Base-by-base conservation (phyloP, 2,797 vertebrate genomes). In the Pelodytes ibericus region DNA sequence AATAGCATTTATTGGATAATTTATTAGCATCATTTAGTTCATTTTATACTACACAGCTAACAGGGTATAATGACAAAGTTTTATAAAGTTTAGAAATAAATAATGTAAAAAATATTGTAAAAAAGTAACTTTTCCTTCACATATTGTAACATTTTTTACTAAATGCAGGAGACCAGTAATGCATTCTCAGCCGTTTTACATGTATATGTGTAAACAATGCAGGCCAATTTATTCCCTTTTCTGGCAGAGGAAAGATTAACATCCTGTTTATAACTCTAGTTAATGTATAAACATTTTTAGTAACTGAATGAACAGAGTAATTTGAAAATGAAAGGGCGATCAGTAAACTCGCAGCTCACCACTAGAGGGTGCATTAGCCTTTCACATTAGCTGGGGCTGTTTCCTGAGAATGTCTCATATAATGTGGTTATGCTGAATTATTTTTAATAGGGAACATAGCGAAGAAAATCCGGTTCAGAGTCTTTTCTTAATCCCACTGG, bases 401-500 rank as follows among this genome's bases (percentile, higher is more conserved):
- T 49, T 51, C 8, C 8, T 56, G 65, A 33, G 66, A 24, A 30
- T 30, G 31, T 65, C 31, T 31, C 27, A 58, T 61, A 60, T 59
- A 66, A 72, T 72, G 33, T 27, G 60, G 74, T 69, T 76, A 44
- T 27, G 67, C 67, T 33, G 53, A 33, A 44, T 71, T 71, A 71
- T 65, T 59, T 77, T 65, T 77, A 71, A 64, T 59, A 59, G 33
- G 51, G 69, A 66, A 71, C 26, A 60, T 27, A 60, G 75, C 39
- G 56, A 59, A 24, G 69, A 72, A 36, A 78, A 66, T 72, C 75
- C 53, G 20, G 30, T 72, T 60, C 66, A 8, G 51, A 78, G 75
- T 51, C 62, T 78, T 67, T 66, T 71, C 60, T 60, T 72, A 78
- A 72, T 78, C 62, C 62, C 29, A 60, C 51, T 51, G 69, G 62